Base-by-base conservation (phyloP, 2,113 vertebrate species). In the Ceyx melanurus region DNA sequence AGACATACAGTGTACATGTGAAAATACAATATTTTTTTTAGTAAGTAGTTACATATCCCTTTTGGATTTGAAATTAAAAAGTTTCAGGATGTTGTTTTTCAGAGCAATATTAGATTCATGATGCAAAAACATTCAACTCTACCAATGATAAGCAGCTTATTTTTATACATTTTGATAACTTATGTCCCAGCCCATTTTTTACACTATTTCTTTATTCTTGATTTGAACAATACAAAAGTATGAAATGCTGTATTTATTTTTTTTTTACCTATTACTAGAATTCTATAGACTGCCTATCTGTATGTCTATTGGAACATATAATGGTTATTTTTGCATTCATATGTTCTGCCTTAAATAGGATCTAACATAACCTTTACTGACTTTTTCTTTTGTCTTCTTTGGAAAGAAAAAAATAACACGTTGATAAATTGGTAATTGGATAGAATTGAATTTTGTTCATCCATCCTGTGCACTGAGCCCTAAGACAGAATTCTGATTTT, bases 251-350 rank as follows among this genome's bases (percentile, higher is more conserved):
- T 96, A 94, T 88, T 96, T 37, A 37, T 37, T 20, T 46, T 7
- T 97, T 97, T 97, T 94, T 73, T 87, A 91, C 33, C 51, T 88
- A 35, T 95, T 95, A 48, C 61, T 90, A 86, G 65, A 87, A 94
- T 51, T 90, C 62, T 85, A 29, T 72, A 89, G 86, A 92, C 46
- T 84, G 89, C 83, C 53, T 90, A 37, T 72, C 73, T 92, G 31
- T 87, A 83, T 92, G 96, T 96, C 42, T 92, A 40, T 72, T 91
- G 76, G 13, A 77, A 87, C 61, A 53, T 58, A 51, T 10, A 85
- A 21, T 64, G 72, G 57, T 93, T 94, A 83, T 86, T 91, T 95
- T 94, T 93, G 6, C 92, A 91, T 93, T 75, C 43, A 86, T 92
- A 42, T 68, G 14, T 92, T 93, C 42, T 92, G 85, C 65, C 90